Conservation (phyloP, 1,140 invertebrate genomes). For the Galendromus occidentalis region DNA sequence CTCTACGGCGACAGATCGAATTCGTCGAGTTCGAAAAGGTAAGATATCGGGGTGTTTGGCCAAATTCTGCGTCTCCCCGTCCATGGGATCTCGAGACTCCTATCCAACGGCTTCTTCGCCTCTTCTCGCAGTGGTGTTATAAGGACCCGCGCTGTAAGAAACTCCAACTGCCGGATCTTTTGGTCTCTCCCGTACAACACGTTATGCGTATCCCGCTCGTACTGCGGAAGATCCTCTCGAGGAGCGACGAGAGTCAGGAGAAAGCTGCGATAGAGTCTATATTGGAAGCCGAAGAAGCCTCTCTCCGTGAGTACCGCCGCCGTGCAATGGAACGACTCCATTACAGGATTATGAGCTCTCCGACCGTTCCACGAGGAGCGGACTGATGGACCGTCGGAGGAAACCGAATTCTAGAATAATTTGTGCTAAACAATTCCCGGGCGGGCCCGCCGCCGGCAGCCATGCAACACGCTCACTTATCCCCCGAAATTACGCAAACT, state of each 20-base stretch:
- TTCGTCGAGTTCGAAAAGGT: slow-evolving; percentile 44
- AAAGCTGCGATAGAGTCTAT: slow-evolving; percentile 35
- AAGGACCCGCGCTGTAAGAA: slow-evolving; percentile 41
- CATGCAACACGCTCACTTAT: too few relatives aligned
- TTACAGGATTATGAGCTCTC: background rate
- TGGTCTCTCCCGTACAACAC: slow-evolving; percentile 45
- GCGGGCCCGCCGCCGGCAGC: too few relatives aligned
- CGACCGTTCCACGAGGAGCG: background rate
- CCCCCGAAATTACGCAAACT: too few relatives aligned
- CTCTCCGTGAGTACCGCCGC: slow-evolving; percentile 34
- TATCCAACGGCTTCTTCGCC: background rate
- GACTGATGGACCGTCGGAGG: background rate
- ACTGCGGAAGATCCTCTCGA: slow-evolving; percentile 37
- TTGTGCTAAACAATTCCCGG: too few relatives aligned
- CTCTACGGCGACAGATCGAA: slow-evolving; percentile 35
- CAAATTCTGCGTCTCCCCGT: background rate
- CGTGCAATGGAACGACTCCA: background rate
- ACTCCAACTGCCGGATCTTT: slow-evolving; percentile 41
- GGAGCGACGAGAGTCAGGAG: slow-evolving; percentile 37
- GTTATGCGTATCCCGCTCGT: slow-evolving; percentile 46
- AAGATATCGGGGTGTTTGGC: too few relatives aligned
- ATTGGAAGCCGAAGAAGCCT: slow-evolving; percentile 40
- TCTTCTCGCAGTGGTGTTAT: slow-evolving; percentile 34
- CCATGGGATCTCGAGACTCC: background rate
- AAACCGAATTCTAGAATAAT: too few relatives aligned